A percentile compares a stretch with the other conserved stretches of the same genome.
Evolutionary conservation across 1,140 invertebrate genomes (phyloP).

Genomic region (Campoletis sonorensis): DNA sequence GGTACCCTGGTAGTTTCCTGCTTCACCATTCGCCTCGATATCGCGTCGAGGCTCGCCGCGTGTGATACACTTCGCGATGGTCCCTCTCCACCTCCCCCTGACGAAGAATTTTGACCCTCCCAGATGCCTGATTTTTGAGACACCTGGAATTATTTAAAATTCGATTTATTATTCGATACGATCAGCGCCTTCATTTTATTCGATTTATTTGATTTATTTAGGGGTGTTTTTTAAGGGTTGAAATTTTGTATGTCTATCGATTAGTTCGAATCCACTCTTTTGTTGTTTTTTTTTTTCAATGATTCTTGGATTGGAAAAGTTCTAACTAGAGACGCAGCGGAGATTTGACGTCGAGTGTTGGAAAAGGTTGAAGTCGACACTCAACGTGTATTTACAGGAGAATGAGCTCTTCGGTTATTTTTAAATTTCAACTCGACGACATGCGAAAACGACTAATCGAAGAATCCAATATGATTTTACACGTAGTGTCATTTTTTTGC

Average conservation of each 20-base stretch:
- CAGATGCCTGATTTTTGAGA: conserved; percentile 73
- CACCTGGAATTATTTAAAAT: conserved; percentile 57
- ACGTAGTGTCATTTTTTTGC: too few species aligned
- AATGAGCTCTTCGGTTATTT: too few species aligned
- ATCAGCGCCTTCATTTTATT: not conserved
- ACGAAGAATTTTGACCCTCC: conserved; percentile 70
- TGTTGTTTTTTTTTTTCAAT: too few species aligned
- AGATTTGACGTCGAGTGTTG: too few species aligned
- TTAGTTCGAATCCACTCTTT: too few species aligned
- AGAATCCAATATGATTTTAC: too few species aligned
- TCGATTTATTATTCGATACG: not conserved
- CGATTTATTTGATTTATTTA: not conserved
- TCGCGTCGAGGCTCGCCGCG: conserved; percentile 78
- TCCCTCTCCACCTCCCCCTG: conserved; percentile 66
- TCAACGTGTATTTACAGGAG: too few species aligned
- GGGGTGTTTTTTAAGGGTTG: not conserved
- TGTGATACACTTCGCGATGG: conserved; percentile 75
- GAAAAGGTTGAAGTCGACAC: too few species aligned
- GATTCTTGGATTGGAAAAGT: too few species aligned
- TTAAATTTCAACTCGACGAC: too few species aligned
- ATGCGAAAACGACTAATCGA: too few species aligned
- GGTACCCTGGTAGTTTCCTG: conserved; percentile 67
- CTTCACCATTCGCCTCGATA: conserved; percentile 75
- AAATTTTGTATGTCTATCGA: not conserved
- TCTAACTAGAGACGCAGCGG: too few species aligned